Evolutionary conservation across 2,113 vertebrate species (phyloP).

Genomic region (Sinosuthora webbiana): DNA sequence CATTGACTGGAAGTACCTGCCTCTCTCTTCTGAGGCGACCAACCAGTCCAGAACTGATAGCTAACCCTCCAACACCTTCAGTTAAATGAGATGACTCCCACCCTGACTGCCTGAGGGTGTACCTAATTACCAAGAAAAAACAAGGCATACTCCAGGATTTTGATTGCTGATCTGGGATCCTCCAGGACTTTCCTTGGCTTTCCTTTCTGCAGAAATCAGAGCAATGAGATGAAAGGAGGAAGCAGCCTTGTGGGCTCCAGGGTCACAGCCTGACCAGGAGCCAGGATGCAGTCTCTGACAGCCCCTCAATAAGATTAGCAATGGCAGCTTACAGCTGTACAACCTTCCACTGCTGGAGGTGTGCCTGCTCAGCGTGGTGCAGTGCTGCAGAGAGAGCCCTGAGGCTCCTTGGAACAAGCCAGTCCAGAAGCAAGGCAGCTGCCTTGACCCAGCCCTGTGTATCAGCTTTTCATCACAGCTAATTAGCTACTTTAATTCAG

Average conservation of each 20-base stretch:
- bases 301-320: background rate
- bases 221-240: background rate
- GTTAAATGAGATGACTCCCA: background rate
- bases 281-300: background rate
- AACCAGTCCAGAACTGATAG: background rate
- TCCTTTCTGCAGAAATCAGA: background rate
- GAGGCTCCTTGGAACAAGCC: background rate
- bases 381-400: background rate
- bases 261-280: background rate
- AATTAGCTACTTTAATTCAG: conserved; percentile 14
- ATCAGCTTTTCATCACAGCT: background rate
- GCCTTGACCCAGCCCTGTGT: background rate
- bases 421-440: background rate
- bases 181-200: background rate
- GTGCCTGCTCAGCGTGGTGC: background rate
- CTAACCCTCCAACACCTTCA: background rate
- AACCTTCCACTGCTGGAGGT: background rate
- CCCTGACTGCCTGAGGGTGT: background rate
- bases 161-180: background rate
- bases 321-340: background rate
- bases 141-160: background rate
- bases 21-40: background rate
- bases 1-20: background rate
- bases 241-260: background rate
- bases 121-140: background rate